Conservation (phyloP, 2,113 vertebrate genomes). For the Mixornis gularis region DNA sequence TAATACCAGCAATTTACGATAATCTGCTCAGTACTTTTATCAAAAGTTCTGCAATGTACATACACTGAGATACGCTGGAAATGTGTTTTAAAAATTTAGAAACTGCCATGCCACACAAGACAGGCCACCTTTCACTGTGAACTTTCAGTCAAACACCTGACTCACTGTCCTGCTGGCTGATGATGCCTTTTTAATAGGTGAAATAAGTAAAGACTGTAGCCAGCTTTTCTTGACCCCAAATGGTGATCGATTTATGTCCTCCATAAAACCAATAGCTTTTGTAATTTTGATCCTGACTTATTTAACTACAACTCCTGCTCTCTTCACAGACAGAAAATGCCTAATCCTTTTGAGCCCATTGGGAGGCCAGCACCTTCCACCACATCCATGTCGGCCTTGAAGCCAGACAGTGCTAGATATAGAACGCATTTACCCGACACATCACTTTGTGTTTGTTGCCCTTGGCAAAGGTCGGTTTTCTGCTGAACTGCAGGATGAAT, state of each 20-base stretch:
- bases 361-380: neutral
- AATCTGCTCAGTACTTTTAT: neutral
- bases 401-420: neutral
- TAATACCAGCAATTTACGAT: neutral
- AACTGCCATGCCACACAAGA: neutral
- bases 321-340: neutral
- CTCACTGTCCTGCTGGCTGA: neutral
- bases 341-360: neutral
- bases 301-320: neutral
- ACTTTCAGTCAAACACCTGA: neutral
- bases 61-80: neutral
- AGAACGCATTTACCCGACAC: neutral
- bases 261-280: neutral
- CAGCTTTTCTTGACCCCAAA: neutral
- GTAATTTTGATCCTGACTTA: neutral
- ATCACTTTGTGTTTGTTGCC: neutral
- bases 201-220: neutral
- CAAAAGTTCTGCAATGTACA: neutral
- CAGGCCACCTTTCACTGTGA: neutral
- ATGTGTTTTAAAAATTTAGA: neutral
- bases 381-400: neutral
- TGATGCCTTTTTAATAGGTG: neutral
- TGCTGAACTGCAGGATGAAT: neutral
- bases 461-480: neutral
- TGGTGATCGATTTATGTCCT: accelerated